Evolutionary conservation across 2,113 vertebrate genomes (phyloP).

Genomic region (Notarius lentiginosus): DNA sequence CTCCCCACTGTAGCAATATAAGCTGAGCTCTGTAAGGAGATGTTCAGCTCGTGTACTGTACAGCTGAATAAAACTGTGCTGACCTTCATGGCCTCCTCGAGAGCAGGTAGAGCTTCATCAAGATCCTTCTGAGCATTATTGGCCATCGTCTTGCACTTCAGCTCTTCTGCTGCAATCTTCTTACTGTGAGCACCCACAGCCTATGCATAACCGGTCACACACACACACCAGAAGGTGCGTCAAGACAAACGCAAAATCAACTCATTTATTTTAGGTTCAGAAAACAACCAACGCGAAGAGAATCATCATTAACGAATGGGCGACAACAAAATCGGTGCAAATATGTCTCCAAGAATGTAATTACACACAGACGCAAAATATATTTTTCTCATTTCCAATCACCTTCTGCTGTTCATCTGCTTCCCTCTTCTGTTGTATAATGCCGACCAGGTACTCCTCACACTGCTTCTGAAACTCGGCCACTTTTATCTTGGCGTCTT

Average conservation of each 20-base stretch:
- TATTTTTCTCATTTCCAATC: neutral
- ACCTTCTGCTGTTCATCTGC: slow-evolving; percentile 85
- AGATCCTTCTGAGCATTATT: slow-evolving; percentile 86
- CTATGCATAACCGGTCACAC: slow-evolving; percentile 61
- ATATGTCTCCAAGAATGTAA: neutral
- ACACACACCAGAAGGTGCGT: neutral
- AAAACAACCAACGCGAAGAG: neutral
- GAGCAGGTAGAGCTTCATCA: slow-evolving; percentile 83
- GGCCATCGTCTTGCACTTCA: slow-evolving; percentile 82
- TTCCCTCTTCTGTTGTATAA: slow-evolving; percentile 81
- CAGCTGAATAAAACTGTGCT: neutral
- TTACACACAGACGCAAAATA: neutral
- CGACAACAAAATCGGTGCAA: neutral
- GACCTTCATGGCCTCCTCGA: slow-evolving; percentile 88
- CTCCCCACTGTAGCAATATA: no score
- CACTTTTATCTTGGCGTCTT: slow-evolving; percentile 81
- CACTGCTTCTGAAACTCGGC: slow-evolving; percentile 84
- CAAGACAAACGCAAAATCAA: neutral
- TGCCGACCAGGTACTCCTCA: slow-evolving; percentile 82
- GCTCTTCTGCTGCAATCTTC: slow-evolving; percentile 81
- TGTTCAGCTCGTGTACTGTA: neutral
- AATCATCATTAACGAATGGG: neutral
- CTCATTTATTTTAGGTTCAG: neutral
- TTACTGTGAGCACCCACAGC: slow-evolving; percentile 79
- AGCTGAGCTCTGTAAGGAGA: neutral